phyloP scores from a whole-genome alignment of 2,888 invertebrate species.

The Phalangium opilio region DNA sequence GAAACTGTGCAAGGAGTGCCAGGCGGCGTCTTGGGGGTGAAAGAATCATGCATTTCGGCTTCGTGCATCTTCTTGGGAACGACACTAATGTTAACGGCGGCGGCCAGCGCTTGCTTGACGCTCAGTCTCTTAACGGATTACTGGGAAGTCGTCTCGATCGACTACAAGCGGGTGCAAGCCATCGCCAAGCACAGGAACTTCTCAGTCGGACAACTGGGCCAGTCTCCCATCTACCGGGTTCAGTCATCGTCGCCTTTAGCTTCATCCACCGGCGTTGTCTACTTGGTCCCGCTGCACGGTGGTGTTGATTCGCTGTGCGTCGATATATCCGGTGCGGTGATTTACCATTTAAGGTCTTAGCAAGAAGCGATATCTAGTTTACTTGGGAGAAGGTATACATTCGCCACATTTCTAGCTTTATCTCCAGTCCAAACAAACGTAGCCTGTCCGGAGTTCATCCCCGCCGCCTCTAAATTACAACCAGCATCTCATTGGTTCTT shows the following conservation, averaged over 20 bases:
- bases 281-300: slow-evolving; percentile 74
- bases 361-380: too few relatives aligned
- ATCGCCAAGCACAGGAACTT: slow-evolving; percentile 7
- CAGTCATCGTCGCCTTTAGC: slow-evolving; percentile 1
- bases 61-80: slow-evolving; percentile 38
- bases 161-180: slow-evolving; percentile 39
- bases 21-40: too few relatives aligned
- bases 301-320: slow-evolving; percentile 80
- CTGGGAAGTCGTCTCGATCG: slow-evolving; percentile 78
- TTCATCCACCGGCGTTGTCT: slow-evolving; percentile 27
- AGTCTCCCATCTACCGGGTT: slow-evolving; percentile 4
- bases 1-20: too few relatives aligned
- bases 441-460: too few relatives aligned
- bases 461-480: too few relatives aligned
- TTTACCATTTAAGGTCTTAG: too few relatives aligned
- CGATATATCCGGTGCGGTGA: slow-evolving; percentile 52
- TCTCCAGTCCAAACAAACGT: too few relatives aligned
- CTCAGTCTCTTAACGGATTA: slow-evolving; percentile 77
- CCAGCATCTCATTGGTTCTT: too few relatives aligned
- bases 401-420: too few relatives aligned
- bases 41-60: slow-evolving; percentile 4
- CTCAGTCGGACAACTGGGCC: slow-evolving; percentile 5
- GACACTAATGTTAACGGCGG: slow-evolving; percentile 40
- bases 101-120: slow-evolving; percentile 21
- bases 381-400: too few relatives aligned